These are phyloP conservation scores for Rhinella marina DNA, from an alignment of 2,797 vertebrate genomes.

Conservation along the genomic window DNA sequence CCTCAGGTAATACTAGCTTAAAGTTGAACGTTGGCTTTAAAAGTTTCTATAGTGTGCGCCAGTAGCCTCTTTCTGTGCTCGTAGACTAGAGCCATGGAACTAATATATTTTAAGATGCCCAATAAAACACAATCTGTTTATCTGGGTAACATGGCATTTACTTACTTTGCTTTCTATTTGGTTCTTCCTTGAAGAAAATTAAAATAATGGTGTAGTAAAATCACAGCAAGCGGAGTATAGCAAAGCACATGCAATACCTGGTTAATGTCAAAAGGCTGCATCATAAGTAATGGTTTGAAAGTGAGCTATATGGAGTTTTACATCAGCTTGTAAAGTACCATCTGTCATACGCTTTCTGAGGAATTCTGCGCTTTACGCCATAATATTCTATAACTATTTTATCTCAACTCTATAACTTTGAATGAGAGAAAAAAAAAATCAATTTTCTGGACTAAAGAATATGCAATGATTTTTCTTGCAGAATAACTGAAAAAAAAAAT, in stretches of 20 bases:
- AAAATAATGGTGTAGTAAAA: not conserved
- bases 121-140: not conserved
- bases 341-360: not conserved
- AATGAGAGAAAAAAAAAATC: not conserved
- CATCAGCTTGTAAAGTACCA: not conserved
- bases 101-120: not conserved
- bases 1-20: not conserved
- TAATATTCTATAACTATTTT: constrained; percentile 14
- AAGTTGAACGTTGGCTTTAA: not conserved
- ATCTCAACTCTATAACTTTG: not conserved
- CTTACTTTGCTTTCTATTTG: not conserved
- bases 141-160: not conserved
- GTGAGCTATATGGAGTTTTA: not conserved
- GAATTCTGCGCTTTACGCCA: not conserved
- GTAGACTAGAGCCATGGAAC: not conserved
- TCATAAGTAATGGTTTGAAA: not conserved
- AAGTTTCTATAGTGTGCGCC: not conserved
- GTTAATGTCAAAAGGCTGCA: not conserved
- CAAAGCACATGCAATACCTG: not conserved
- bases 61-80: not conserved
- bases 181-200: not conserved
- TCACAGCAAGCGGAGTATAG: not conserved
- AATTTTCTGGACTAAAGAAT: not conserved
- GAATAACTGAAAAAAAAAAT: not conserved
- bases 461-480: not conserved